Base-by-base conservation (phyloP, 53 echinoderm and acorn worm species). In the Stichopus horrens region DNA sequence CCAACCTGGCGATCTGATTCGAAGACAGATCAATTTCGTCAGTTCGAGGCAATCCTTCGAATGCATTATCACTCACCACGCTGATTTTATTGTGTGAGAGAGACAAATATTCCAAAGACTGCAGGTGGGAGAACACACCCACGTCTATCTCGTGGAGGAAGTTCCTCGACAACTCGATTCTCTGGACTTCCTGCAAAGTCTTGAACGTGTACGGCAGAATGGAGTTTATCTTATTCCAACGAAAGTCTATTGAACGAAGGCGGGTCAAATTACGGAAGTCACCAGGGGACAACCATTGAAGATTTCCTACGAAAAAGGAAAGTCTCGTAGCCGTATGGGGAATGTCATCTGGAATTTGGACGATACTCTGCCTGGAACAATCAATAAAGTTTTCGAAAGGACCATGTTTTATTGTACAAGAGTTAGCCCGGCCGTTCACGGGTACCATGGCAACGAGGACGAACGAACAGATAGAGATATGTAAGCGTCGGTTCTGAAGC, bases 131-230 rank as follows among this genome's bases (percentile, higher is more conserved):
- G 54, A 81, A 81, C 10, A 56, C 57, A 58, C 58, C 81, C 21
- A 9, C 57, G 14, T 56, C 81, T 6, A 81, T 58, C 9, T n/a
- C 58, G 21, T 55, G 7, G 5, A 81, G n/a, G 21, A 56, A 81
- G 20, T 81, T 81, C 81, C 57, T 81, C 58, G 81, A 81, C 57
- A 81, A 57, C 20, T 81, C 81, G 9, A 81, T 21, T 18, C 56
- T 51, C 58, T 51, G 7, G 7, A 81, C 55, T n/a, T 81, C 81
- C 22, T n/a, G 56, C 7, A 81, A 18, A 57, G 14, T 52, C 8
- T 58, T 81, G 81, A 81, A 81, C 7, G 58, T 58, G 7, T 20
- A 20, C 4, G 81, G 58, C 21, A 21, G 7, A 57, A 81, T 57
- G 13, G 22, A 5, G 11, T 57, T 81, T 4, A 81, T 57, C 14